These are phyloP conservation scores for Charaxes varanes DNA, from an alignment of 1,140 invertebrate genomes.

Conservation along the genomic window DNA sequence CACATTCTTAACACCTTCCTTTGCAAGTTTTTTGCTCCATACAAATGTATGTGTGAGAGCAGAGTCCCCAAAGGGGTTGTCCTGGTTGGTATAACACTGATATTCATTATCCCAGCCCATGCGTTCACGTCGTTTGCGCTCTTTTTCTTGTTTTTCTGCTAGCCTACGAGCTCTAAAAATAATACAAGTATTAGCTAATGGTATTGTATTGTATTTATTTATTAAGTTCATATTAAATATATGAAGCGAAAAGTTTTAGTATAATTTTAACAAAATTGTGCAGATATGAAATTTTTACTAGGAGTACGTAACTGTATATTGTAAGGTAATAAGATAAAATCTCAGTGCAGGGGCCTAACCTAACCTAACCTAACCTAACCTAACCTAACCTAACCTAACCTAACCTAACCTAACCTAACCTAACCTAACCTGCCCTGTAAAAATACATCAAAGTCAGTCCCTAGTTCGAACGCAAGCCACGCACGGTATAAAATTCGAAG, in stretches of 20 bases:
- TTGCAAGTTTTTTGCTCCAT: constrained; percentile 97
- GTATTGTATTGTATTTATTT: background rate
- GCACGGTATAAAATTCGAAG: no score
- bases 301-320: no score
- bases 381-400: background rate
- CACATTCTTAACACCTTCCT: constrained; percentile 91
- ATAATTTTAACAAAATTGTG: no score
- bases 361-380: background rate
- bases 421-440: no score
- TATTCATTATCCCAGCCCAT: constrained; percentile 99
- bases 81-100: constrained; percentile 96
- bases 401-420: background rate
- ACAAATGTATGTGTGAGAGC: constrained; percentile 92
- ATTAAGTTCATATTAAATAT: background rate
- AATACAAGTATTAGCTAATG: no score
- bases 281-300: no score
- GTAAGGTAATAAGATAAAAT: no score
- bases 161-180: constrained; percentile 82
- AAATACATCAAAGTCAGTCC: no score
- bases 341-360: background rate
- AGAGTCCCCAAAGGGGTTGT: constrained; percentile 99
- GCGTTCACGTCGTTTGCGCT: constrained; percentile 88
- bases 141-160: constrained; percentile 94
- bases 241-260: no score
- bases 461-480: no score